phyloP scores from a whole-genome alignment of 1,140 invertebrate genomes.

The Microplitis mediator region DNA sequence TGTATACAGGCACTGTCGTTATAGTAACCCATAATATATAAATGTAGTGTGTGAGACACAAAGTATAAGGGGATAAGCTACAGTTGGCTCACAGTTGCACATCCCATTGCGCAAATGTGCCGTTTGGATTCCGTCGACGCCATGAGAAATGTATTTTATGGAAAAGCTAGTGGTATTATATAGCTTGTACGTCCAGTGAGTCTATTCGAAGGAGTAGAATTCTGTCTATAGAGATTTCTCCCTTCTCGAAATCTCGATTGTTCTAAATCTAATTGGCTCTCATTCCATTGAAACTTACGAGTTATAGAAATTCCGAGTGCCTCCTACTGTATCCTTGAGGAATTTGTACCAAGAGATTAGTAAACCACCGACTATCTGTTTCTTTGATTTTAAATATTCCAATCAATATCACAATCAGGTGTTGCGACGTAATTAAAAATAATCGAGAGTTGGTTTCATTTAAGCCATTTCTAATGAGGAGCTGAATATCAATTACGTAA shows the following conservation, averaged over 20 bases:
- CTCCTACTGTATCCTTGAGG: not conserved
- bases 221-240: conserved; percentile 9
- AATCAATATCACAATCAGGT: too few relatives aligned
- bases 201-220: not conserved
- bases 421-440: too few relatives aligned
- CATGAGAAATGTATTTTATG: conserved; percentile 49
- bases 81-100: conserved; percentile 38
- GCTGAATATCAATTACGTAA: too few relatives aligned
- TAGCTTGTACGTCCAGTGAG: conserved; percentile 15
- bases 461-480: too few relatives aligned
- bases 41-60: not conserved
- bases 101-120: conserved; percentile 55
- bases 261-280: conserved; percentile 19
- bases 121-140: conserved; percentile 50
- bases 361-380: too few relatives aligned
- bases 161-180: conserved; percentile 2
- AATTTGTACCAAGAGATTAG: not conserved
- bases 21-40: not conserved
- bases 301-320: conserved; percentile 5
- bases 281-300: not conserved
- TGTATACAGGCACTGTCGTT: too few relatives aligned
- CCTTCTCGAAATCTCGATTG: conserved; percentile 15
- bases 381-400: too few relatives aligned
- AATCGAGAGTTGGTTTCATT: too few relatives aligned
- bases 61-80: not conserved